Percentiles rank a stretch among this genome's conserved stretches.
Conservation (phyloP, 2,113 vertebrate genomes). For the Crotophaga sulcirostris region DNA sequence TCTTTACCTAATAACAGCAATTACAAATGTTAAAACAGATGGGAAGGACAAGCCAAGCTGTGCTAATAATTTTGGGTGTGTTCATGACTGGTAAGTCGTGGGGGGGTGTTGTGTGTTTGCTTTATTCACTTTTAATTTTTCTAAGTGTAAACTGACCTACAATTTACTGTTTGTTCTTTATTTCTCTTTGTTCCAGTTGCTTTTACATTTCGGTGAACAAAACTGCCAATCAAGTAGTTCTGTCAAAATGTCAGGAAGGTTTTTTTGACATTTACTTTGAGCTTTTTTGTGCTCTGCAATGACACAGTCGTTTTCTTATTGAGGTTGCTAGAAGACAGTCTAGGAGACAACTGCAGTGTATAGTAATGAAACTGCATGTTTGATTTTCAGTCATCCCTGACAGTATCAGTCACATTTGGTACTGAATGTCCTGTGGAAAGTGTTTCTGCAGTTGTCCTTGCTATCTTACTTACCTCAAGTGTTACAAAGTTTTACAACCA, state of each 20-base stretch:
- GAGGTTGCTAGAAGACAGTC: neutral
- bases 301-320: neutral
- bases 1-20: neutral
- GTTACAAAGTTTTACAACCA: neutral
- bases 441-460: neutral
- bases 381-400: neutral
- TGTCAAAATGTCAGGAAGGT: neutral
- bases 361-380: neutral
- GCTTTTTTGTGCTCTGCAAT: neutral
- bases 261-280: neutral
- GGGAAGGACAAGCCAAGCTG: neutral
- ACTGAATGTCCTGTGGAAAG: neutral
- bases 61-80: neutral
- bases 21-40: neutral
- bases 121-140: neutral
- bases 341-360: neutral
- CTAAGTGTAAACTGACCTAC: neutral
- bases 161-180: neutral
- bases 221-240: neutral
- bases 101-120: neutral
- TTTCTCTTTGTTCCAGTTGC: neutral
- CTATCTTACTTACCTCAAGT: neutral
- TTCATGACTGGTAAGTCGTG: conserved; percentile 48
- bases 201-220: neutral
- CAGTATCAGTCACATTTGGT: neutral